Percentiles rank a stretch among this genome's conserved stretches.
phyloP scores from a whole-genome alignment of 2,888 invertebrate species.

The Theristus sp. region DNA sequence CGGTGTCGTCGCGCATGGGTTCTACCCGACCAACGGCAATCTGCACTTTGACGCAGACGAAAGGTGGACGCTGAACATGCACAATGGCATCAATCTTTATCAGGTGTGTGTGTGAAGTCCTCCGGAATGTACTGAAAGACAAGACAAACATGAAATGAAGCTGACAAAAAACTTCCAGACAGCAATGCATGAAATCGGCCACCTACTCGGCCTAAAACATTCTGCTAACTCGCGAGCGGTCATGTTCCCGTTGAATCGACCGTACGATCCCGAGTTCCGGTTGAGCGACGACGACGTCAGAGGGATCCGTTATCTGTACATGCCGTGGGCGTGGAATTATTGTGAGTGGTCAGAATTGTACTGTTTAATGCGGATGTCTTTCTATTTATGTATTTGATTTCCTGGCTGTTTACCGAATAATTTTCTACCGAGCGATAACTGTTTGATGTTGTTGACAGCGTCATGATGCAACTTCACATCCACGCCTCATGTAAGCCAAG shows the following conservation, averaged over 20 bases:
- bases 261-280: constrained; percentile 7
- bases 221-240: constrained; percentile 47
- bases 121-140: too few relatives aligned
- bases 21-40: constrained; percentile 22
- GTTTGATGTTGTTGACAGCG: too few relatives aligned
- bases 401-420: too few relatives aligned
- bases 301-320: constrained; percentile 46
- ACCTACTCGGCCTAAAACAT: constrained; percentile 87
- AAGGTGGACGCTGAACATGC: constrained; percentile 20
- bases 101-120: constrained; percentile 15
- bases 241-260: constrained; percentile 20
- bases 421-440: too few relatives aligned
- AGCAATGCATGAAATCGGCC: constrained; percentile 38
- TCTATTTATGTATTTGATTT: too few relatives aligned
- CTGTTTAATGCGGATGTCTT: too few relatives aligned
- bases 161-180: constrained; percentile 16
- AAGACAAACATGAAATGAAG: not conserved
- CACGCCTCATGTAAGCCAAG: too few relatives aligned
- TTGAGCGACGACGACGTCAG: constrained; percentile 59
- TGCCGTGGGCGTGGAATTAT: constrained; percentile 24
- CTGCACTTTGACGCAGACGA: constrained; percentile 27
- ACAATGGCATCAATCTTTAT: constrained; percentile 21
- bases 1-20: constrained; percentile 23
- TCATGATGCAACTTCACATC: too few relatives aligned
- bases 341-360: too few relatives aligned